Evolutionary conservation across 1,140 invertebrate species (phyloP).

Genomic region (Arctopsyche grandis): DNA sequence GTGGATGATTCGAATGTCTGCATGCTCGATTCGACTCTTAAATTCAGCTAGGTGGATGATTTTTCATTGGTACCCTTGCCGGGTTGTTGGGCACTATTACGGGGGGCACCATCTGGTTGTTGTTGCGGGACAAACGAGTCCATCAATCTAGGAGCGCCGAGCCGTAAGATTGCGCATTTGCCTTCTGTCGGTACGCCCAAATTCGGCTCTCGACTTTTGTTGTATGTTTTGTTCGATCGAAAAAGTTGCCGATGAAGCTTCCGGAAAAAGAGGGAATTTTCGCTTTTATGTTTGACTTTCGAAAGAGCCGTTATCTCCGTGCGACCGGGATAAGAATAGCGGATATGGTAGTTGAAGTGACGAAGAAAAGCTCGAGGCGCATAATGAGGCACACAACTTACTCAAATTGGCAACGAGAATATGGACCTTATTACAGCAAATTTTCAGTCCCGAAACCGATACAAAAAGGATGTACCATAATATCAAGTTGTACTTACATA

Average conservation of each 20-base stretch:
- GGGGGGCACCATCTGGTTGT: slow-evolving; percentile 47
- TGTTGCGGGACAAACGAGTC: slow-evolving; percentile 50
- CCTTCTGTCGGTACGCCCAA: slow-evolving; percentile 1
- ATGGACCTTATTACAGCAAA: no score
- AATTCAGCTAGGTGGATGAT: slow-evolving; percentile 29
- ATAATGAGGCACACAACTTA: no score
- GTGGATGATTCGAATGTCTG: slow-evolving; percentile 26
- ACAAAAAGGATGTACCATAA: no score
- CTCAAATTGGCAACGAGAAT: no score
- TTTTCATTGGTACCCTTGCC: slow-evolving; percentile 28
- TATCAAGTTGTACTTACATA: no score
- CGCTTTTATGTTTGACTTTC: not conserved
- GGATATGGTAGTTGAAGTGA: no score
- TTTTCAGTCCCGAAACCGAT: no score
- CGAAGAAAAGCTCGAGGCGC: no score
- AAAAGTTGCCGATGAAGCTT: not conserved
- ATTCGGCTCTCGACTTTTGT: not conserved
- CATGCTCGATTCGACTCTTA: slow-evolving; percentile 30
- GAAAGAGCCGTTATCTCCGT: no score
- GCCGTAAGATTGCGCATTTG: slow-evolving; percentile 51
- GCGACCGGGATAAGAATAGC: no score
- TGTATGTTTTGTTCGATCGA: no score
- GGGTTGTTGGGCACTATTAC: slow-evolving; percentile 29
- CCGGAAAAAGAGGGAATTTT: not conserved
- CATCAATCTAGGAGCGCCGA: slow-evolving; percentile 51